Conservation (phyloP, 92 coral and sea anemone species). For the Palythoa caribaeorum region DNA sequence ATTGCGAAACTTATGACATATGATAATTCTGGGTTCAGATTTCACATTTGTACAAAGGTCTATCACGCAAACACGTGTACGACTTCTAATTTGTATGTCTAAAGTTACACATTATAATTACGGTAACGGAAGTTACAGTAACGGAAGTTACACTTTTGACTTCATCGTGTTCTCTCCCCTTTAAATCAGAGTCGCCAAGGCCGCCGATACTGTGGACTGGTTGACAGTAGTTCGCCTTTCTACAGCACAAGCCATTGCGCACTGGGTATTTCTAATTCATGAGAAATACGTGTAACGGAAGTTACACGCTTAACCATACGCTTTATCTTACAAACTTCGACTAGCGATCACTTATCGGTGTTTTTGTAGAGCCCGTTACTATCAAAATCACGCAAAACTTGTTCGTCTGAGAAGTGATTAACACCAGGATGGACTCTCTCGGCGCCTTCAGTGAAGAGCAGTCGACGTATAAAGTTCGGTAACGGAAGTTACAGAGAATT, state of each 20-base stretch:
- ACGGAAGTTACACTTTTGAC: constrained; percentile 21
- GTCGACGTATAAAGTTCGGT: neutral
- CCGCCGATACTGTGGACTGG: constrained; percentile 4
- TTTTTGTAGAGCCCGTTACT: neutral
- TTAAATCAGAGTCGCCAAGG: constrained; percentile 6
- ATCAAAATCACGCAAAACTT: constrained; percentile 3
- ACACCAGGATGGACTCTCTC: constrained; percentile 19
- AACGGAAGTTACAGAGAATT: constrained; percentile 28
- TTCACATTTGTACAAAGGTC: constrained; percentile 25
- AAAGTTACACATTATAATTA: constrained; percentile 1
- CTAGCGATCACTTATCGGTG: constrained; percentile 1
- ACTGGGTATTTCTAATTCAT: constrained; percentile 4
- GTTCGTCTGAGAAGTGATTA: neutral
- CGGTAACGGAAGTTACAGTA: constrained; percentile 32
- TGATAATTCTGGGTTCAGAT: constrained; percentile 14
- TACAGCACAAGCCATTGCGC: constrained; percentile 15
- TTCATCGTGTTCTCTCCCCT: constrained; percentile 11
- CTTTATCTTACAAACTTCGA: constrained; percentile 18
- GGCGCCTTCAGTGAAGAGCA: neutral
- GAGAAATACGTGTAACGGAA: constrained; percentile 23
- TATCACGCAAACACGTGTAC: constrained; percentile 23
- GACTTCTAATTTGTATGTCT: constrained; percentile 7
- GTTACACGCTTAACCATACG: constrained; percentile 35
- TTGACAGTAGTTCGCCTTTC: constrained; percentile 34
- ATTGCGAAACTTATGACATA: constrained; percentile 18